Evolutionary conservation across 2,888 invertebrate species (phyloP).

Genomic region (Glyphotaelius pellucidus): DNA sequence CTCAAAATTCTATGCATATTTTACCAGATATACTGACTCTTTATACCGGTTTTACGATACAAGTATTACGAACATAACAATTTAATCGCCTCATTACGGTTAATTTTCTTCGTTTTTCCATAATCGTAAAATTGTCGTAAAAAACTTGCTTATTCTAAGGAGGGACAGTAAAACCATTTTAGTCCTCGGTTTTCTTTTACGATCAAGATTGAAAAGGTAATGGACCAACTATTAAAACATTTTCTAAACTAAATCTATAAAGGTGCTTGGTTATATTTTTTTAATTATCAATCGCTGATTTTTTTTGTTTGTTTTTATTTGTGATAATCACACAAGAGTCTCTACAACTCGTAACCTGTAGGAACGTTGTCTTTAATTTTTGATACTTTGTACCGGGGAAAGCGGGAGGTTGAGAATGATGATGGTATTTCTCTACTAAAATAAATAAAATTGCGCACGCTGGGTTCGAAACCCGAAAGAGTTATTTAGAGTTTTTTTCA

Average conservation of each 20-base stretch:
- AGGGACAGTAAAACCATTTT: conserved; percentile 26
- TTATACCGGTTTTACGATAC: conserved; percentile 44
- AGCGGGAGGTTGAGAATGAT: too few species aligned
- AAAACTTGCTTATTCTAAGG: conserved; percentile 41
- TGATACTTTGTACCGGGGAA: too few species aligned
- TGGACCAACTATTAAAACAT: not conserved
- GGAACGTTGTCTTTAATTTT: too few species aligned
- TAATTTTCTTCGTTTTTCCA: conserved; percentile 52
- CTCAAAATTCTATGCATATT: conserved; percentile 41
- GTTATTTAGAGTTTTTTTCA: too few species aligned
- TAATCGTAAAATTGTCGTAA: conserved; percentile 51
- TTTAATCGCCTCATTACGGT: conserved; percentile 43
- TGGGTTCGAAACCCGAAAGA: too few species aligned
- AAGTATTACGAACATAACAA: conserved; percentile 45
- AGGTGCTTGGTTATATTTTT: too few species aligned
- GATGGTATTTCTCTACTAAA: too few species aligned
- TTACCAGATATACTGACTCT: conserved; percentile 31
- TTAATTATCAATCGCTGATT: not conserved
- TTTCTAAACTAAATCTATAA: not conserved
- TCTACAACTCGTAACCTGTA: too few species aligned
- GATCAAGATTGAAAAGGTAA: not conserved
- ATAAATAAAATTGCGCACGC: too few species aligned
- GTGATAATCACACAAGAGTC: too few species aligned
- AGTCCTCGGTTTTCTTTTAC: conserved; percentile 25
- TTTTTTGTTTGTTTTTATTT: too few species aligned